Evolutionary conservation across 1,140 invertebrate species (phyloP), one percentile per base, ranked within the genome.

Genomic region (Stegodyphus dumicola): DNA sequence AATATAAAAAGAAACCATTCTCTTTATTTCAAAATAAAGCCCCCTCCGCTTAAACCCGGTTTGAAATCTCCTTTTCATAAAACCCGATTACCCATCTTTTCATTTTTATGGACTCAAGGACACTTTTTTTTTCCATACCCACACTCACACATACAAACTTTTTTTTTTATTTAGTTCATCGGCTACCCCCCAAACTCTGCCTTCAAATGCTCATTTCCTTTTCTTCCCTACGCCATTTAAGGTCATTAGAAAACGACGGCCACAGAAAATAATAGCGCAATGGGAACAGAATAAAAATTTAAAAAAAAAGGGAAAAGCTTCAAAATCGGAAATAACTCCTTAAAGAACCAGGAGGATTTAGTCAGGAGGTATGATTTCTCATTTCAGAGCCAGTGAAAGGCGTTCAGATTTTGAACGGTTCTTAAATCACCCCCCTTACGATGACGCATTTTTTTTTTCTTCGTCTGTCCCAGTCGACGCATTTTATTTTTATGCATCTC

Each of bases 161-260:
- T 66, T 83, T 83, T 83, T 49, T 83, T 83, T 83, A 67, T 60
- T 60, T 49, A 52, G 54, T 60, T 79, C 66, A 11, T 15, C 66
- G 48, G n/a, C 9, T 6, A 7, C 5, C 6, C 77, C n/a, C 17
- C 79, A 48, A n/a, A n/a, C 54, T 60, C 67, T 64, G 64, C 18
- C 48, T 18, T n/a, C 13, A 74, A 83, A 83, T 70, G 71, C 56
- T 83, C 79, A 83, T 83, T 83, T 83, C 71, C 71, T 53, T 83
- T 65, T 54, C 49, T 74, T 53, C 79, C 56, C 79, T 60, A 83
- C 79, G 70, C 74, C 79, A 83, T 83, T 83, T 83, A 83, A 49
- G 71, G 79, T 83, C 79, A 83, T 83, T 83, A 83, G 79, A 83
- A 83, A 83, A 83, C 79, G 79, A 83, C 79, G 56, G 79, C 71